Percentiles rank a stretch among this genome's conserved stretches.
phyloP scores from a whole-genome alignment of 2,113 vertebrate species.

The Todiramphus saurophagus region DNA sequence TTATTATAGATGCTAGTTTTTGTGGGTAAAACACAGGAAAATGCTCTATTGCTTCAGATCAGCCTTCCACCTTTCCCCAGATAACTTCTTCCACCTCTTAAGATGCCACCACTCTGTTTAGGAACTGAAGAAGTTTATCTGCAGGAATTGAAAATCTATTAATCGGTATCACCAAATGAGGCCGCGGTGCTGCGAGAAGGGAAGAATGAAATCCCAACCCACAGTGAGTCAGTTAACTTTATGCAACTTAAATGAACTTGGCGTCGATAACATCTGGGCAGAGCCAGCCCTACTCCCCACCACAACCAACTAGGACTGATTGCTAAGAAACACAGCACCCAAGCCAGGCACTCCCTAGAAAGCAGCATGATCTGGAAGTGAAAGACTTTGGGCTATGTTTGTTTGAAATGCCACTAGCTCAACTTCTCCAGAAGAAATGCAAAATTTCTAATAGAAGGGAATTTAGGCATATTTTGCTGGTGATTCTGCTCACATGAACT shows the following conservation, averaged over 20 bases:
- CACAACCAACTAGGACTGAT: not conserved
- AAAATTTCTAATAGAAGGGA: not conserved
- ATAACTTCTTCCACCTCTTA: not conserved
- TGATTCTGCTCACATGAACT: not conserved
- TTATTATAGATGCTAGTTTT: not conserved
- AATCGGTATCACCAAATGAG: not conserved
- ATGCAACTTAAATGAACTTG: conserved; percentile 16
- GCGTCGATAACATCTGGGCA: not conserved
- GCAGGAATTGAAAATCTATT: not conserved
- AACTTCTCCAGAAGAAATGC: not conserved
- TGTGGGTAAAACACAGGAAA: not conserved
- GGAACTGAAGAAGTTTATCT: not conserved
- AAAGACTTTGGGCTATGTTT: not conserved
- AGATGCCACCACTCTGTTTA: not conserved
- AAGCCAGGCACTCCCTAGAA: not conserved
- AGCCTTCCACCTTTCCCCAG: not conserved
- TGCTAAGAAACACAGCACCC: not conserved
- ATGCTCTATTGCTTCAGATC: not conserved
- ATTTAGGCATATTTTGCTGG: not conserved
- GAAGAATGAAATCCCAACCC: conserved; percentile 15
- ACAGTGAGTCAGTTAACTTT: not conserved
- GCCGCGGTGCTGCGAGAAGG: not conserved
- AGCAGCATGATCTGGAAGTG: not conserved
- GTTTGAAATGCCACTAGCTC: not conserved
- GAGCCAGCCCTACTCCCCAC: not conserved